These are phyloP conservation scores for Hartigia nigra DNA, from an alignment of 2,888 invertebrate species.

Conservation along the genomic window DNA sequence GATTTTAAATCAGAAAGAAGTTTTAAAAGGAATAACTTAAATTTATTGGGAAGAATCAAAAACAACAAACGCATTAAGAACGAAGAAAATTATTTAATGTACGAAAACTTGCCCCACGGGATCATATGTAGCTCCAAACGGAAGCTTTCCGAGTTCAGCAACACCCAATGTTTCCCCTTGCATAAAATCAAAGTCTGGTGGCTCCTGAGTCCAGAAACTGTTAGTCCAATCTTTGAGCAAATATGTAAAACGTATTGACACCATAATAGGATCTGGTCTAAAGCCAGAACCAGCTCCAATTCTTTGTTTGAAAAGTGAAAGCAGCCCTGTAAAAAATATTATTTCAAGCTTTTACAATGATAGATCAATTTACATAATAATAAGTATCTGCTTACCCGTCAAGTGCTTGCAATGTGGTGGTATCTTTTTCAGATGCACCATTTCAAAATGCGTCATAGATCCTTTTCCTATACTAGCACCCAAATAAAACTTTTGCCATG, in stretches of 20 bases:
- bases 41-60: neutral
- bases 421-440: slow-evolving; percentile 84
- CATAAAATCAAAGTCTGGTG: slow-evolving; percentile 69
- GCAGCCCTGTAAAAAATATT: slow-evolving; percentile 68
- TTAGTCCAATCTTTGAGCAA: slow-evolving; percentile 72
- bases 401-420: slow-evolving; percentile 87
- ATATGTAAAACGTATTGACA: slow-evolving; percentile 84
- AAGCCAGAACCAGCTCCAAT: slow-evolving; percentile 68
- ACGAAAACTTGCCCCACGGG: slow-evolving; percentile 71
- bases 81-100: neutral
- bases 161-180: slow-evolving; percentile 70
- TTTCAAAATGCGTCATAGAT: slow-evolving; percentile 86
- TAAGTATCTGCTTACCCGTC: slow-evolving; percentile 67
- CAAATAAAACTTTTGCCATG: slow-evolving; percentile 82
- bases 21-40: neutral
- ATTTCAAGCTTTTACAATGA: slow-evolving; percentile 2
- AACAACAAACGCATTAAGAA: slow-evolving; percentile 4
- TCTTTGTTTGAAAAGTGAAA: slow-evolving; percentile 91
- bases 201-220: slow-evolving; percentile 74
- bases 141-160: slow-evolving; percentile 72
- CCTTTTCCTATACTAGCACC: slow-evolving; percentile 85
- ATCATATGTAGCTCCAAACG: slow-evolving; percentile 87
- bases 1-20: neutral
- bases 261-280: slow-evolving; percentile 74
- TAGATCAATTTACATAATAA: neutral